These are phyloP conservation scores for Aurelia aurita complex sp. Pacific DNA, from an alignment of 30 jellyfish, hydroid and myxozoan species.

Conservation along the genomic window DNA sequence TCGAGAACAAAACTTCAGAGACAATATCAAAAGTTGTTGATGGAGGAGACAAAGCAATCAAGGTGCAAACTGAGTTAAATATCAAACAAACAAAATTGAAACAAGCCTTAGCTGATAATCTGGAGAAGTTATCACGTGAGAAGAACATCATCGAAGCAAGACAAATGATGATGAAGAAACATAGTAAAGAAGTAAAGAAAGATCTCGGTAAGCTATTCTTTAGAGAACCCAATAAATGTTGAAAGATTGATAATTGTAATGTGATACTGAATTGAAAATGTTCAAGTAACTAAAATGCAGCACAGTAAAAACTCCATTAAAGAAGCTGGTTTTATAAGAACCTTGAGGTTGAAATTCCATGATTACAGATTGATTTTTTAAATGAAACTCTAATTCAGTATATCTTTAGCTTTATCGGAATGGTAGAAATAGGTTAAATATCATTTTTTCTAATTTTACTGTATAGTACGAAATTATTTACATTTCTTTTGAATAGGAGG, in stretches of 20 bases:
- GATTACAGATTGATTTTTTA: too few species aligned
- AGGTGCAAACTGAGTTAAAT: slow-evolving; percentile 47
- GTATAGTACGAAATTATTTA: too few species aligned
- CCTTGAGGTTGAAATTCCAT: too few species aligned
- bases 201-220: slow-evolving; percentile 62
- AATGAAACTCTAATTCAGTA: too few species aligned
- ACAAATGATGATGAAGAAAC: slow-evolving; percentile 68
- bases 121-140: slow-evolving; percentile 59
- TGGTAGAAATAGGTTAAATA: too few species aligned
- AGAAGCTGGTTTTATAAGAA: too few species aligned
- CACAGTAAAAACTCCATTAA: too few species aligned
- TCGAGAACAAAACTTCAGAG: slow-evolving; percentile 78
- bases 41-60: slow-evolving; percentile 59
- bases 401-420: too few species aligned
- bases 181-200: slow-evolving; percentile 70
- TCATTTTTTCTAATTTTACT: too few species aligned
- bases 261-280: too few species aligned
- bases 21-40: slow-evolving; percentile 59
- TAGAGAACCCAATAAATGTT: neutral
- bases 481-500: too few species aligned
- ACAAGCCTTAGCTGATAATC: slow-evolving; percentile 61
- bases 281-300: too few species aligned
- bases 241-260: neutral
- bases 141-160: slow-evolving; percentile 64
- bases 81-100: slow-evolving; percentile 62